Evolutionary conservation across 2,797 vertebrate species (phyloP), one percentile per base, ranked within the genome.

Genomic region (Poeciliopsis paucimaculata): DNA sequence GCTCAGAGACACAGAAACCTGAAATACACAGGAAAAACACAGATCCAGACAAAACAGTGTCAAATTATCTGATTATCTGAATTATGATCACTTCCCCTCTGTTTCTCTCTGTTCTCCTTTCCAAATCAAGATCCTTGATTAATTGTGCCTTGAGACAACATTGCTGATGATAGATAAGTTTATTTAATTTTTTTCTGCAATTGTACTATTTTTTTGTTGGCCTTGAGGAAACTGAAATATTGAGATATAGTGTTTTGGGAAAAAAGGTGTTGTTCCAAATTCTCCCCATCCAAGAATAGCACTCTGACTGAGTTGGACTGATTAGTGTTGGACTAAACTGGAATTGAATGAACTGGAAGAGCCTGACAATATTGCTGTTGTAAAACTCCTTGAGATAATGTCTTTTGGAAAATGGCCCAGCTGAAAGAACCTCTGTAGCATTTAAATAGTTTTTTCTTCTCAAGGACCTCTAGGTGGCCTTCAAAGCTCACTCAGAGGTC

Each of bases 391-490:
- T 43, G 39, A n/a, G 66, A 70, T n/a, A 12, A 43, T 1, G 15
- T 41, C 23, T 70, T 18, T 43, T 15, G 23, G 3, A 26, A 70
- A 70, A 26, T n/a, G 66, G 23, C 26, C 1, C 39, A n/a, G 4
- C 41, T 43, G 12, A 43, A 68, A 68, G 11, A 43, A 43, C 4
- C 9, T 39, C 39, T 68, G 4, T 26, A 41, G 3, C 2, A 4
- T 68, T 68, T 26, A 26, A 34, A 0, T 20, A 0, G 26, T 68
- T 28, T 13, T 39, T 36, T 20, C 76, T 73, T 57, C 64, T 60
- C 5, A 36, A 10, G 71, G 75, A 76, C 83, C 89, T 82, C 82
- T 79, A 73, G 89, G 81, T 84, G 91, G 88, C 85, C 86, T 83
- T 79, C 72, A 13, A 77, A 77, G 78, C 82, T 76, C 87, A 81